A percentile compares a stretch with the other conserved stretches of the same genome.
phyloP scores from a whole-genome alignment of 1,140 invertebrate genomes.

The Orchestia grillus region DNA sequence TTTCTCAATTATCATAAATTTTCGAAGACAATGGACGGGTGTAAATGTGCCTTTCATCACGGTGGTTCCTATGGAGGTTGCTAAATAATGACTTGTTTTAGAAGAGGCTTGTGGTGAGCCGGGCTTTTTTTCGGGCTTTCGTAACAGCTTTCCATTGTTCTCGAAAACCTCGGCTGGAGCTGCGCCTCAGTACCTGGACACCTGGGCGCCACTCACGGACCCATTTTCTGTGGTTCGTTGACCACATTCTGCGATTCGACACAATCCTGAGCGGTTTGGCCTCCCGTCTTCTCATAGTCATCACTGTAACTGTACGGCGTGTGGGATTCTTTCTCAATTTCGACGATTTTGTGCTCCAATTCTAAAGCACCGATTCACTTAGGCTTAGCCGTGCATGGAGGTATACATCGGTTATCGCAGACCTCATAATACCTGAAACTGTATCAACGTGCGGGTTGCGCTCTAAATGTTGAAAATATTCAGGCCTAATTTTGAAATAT shows the following conservation, averaged over 20 bases:
- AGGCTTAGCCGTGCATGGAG: not conserved
- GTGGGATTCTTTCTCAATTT: not conserved
- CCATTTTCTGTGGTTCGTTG: slow-evolving; percentile 4
- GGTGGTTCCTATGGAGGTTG: slow-evolving; percentile 40
- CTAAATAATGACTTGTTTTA: slow-evolving; percentile 56
- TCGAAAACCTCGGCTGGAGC: slow-evolving; percentile 5
- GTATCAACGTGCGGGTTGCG: too few species aligned
- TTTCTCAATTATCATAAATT: slow-evolving; percentile 47
- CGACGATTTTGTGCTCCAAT: not conserved
- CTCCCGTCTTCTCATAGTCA: not conserved
- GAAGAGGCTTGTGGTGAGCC: slow-evolving; percentile 6
- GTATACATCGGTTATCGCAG: not conserved
- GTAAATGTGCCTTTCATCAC: slow-evolving; percentile 53
- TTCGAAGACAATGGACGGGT: slow-evolving; percentile 34
- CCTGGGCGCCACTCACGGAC: not conserved
- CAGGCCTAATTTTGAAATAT: too few species aligned
- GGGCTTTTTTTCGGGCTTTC: slow-evolving; percentile 8
- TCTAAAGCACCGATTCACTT: not conserved
- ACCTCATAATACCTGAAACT: too few species aligned
- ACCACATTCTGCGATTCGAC: slow-evolving; percentile 19
- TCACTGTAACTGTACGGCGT: not conserved
- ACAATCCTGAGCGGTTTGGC: slow-evolving; percentile 8
- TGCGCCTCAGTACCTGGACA: not conserved
- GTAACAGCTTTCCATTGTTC: slow-evolving; percentile 52
- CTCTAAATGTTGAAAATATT: too few species aligned